These are phyloP conservation scores for Panonychus citri DNA, from an alignment of 1,140 invertebrate species.

Conservation along the genomic window DNA sequence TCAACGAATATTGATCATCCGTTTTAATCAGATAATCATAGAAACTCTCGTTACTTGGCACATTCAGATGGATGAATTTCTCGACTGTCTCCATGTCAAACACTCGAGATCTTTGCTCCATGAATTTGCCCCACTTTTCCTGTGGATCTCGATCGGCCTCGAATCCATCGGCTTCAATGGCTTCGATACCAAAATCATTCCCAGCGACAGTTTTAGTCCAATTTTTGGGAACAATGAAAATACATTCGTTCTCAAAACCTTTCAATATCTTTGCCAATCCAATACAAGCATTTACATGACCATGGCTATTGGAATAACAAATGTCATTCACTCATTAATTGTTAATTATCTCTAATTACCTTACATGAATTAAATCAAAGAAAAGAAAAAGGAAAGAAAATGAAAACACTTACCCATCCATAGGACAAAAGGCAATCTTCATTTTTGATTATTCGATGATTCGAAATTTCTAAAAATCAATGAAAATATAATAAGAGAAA, in stretches of 20 bases:
- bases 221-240: constrained; percentile 1
- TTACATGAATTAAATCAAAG: not conserved
- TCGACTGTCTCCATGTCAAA: not conserved
- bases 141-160: not conserved
- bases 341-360: not conserved
- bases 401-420: no score
- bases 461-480: no score
- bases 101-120: not conserved
- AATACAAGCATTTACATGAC: constrained; percentile 4
- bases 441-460: no score
- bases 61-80: not conserved
- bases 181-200: not conserved
- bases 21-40: not conserved
- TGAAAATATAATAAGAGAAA: no score
- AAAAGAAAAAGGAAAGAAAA: no score
- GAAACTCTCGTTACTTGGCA: not conserved
- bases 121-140: not conserved
- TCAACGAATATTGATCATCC: not conserved
- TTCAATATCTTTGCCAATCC: constrained; percentile 1
- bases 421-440: no score
- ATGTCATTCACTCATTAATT: not conserved
- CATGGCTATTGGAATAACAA: not conserved
- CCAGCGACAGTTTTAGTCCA: not conserved
- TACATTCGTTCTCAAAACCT: not conserved
- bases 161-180: not conserved